Evolutionary conservation across 2,113 vertebrate genomes (phyloP).

Genomic region (Indicator indicator): DNA sequence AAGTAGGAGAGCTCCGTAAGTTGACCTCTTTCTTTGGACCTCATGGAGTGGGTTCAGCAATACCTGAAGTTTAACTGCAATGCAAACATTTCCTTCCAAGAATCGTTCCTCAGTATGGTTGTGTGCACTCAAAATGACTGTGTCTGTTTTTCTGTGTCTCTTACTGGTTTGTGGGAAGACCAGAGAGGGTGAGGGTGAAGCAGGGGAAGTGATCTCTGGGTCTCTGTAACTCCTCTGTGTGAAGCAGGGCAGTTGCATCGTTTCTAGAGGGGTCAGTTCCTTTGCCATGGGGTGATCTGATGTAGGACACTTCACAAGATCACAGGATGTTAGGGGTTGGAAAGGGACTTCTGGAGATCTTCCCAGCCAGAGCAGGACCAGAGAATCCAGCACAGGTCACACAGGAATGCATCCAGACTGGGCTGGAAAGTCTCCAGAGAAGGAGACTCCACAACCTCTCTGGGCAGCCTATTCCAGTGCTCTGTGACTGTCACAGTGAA

Average conservation of each 20-base stretch:
- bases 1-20: conserved; percentile 99
- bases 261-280: background rate
- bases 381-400: too few species aligned
- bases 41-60: background rate
- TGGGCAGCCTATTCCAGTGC: too few species aligned
- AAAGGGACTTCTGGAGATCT: too few species aligned
- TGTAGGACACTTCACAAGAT: background rate
- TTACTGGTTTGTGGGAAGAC: background rate
- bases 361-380: too few species aligned
- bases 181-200: background rate
- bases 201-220: background rate
- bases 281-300: accelerated
- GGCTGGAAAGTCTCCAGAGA: too few species aligned
- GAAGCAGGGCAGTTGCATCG: background rate
- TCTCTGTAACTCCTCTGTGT: background rate
- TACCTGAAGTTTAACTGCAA: background rate
- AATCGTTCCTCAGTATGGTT: accelerated
- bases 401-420: too few species aligned
- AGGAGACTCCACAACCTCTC: too few species aligned
- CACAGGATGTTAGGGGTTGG: too few species aligned
- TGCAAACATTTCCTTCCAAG: background rate
- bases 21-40: conserved; percentile 39
- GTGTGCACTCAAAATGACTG: accelerated
- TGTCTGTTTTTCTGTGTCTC: background rate
- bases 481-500: too few species aligned